Evolutionary conservation across 2,113 vertebrate species (phyloP), one percentile per base, ranked within the genome.

Genomic region (Nothobranchius kuhntae): DNA sequence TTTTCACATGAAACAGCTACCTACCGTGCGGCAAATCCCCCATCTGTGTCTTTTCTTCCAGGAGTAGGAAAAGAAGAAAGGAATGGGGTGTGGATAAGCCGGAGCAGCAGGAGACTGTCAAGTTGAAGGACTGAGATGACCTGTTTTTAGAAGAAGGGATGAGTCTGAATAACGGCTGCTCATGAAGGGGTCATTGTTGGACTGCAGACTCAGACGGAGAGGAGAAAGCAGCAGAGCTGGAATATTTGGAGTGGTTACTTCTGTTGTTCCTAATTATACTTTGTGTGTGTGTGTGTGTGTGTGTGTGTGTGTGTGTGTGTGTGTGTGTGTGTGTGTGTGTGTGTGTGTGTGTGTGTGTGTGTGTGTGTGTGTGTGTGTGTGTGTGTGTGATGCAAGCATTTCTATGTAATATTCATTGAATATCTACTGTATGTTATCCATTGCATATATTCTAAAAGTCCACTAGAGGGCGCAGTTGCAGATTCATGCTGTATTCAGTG

Each of bases 11-110:
- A 91, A 91, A 86, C 83, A 84, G 85, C 83, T 79, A 81, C 89
- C 87, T 82, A 85, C 78, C 80, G 70, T 84, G 91, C 88, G 88
- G 87, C 81, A 88, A 90, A 91, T 90, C 91, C 91, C 84, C 82
- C 35, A 70, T 85, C 87, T 84, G 68, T 85, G 83, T 89, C 83
- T 82, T 89, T 87, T 86, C 87, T 89, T 91, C 76, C 72, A 55
- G 72, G 80, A 80, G 83, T 77, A 66, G 84, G 78, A 73, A 74
- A 87, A 88, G 82, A 87, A 89, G 86, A 83, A 87, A 89, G 85
- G 81, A 89, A 86, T 86, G 72, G 83, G 77, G 78, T 84, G 83
- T 81, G 85, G 86, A 91, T 88, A 87, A 92, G 88, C 85, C 83
- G 15, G 71, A 81, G 51, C 91, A 90, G 90, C 87, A 81, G 89